Percentiles rank a stretch among this genome's conserved stretches.
Evolutionary conservation across 2,888 invertebrate species (phyloP).

Genomic region (Zygothrica quintamaculata): DNA sequence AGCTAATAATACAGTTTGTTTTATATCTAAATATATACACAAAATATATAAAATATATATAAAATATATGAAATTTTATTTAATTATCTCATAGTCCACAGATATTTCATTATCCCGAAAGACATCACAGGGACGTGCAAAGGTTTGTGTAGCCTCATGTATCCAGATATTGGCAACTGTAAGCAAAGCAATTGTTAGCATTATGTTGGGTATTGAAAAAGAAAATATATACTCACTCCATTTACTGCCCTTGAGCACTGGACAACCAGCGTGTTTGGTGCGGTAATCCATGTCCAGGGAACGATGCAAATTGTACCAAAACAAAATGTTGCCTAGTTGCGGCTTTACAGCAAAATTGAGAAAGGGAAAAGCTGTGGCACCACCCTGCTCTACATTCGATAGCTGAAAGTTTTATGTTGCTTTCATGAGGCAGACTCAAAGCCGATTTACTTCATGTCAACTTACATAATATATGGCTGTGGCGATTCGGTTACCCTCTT

Average conservation of each 20-base stretch:
- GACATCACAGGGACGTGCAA: constrained; percentile 86
- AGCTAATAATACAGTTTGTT: neutral
- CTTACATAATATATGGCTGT: constrained; percentile 98
- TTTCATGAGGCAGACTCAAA: neutral
- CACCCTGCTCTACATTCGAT: constrained; percentile 97
- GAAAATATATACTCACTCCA: constrained; percentile 90
- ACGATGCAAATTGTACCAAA: constrained; percentile 97
- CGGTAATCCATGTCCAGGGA: constrained; percentile 95
- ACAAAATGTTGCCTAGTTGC: constrained; percentile 94
- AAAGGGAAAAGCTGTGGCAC: constrained; percentile 97
- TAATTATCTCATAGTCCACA: constrained; percentile 65
- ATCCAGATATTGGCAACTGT: constrained; percentile 95
- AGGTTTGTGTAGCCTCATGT: constrained; percentile 93
- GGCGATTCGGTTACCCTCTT: constrained; percentile 97
- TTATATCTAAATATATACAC: no score
- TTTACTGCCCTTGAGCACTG: constrained; percentile 97
- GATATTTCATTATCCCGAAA: constrained; percentile 78
- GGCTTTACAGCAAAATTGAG: constrained; percentile 94
- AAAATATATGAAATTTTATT: constrained; percentile 63
- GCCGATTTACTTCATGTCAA: constrained; percentile 67
- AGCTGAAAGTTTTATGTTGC: constrained; percentile 87
- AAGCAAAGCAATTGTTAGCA: no score
- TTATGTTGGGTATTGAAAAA: constrained; percentile 15
- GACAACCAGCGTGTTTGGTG: constrained; percentile 98
- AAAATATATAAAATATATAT: no score